Percentiles rank a stretch among this genome's conserved stretches.
These are phyloP conservation scores for Rhimphoctona megacephalus DNA, from an alignment of 2,888 invertebrate genomes.

Conservation along the genomic window DNA sequence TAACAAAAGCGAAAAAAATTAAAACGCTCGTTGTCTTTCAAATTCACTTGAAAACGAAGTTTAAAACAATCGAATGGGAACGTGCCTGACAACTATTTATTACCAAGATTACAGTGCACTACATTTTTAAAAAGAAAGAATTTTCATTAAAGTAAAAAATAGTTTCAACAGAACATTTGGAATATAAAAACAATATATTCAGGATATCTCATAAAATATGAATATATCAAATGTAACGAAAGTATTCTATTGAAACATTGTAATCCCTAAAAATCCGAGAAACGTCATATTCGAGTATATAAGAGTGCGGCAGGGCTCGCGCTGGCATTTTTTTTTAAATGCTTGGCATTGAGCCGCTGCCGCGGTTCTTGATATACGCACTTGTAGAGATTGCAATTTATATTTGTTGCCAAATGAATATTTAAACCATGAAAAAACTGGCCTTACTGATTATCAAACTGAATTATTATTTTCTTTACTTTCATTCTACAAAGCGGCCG, in stretches of 20 bases:
- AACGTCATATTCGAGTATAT: too few relatives aligned
- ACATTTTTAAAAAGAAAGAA: neutral
- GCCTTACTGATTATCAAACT: neutral
- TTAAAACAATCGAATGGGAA: neutral
- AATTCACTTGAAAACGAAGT: neutral
- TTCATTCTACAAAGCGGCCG: neutral
- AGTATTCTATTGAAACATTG: too few relatives aligned
- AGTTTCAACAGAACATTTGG: neutral
- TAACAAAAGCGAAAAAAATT: slow-evolving; percentile 23
- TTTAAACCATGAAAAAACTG: neutral
- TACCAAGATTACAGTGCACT: neutral
- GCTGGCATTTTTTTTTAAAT: too few relatives aligned
- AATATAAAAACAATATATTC: neutral
- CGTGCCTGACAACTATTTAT: too few relatives aligned
- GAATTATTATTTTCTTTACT: neutral
- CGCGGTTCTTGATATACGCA: too few relatives aligned
- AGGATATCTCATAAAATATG: neutral
- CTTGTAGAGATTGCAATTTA: too few relatives aligned
- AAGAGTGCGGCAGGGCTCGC: too few relatives aligned
- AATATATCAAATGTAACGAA: neutral
- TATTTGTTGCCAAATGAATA: neutral
- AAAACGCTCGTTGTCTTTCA: neutral
- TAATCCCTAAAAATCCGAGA: too few relatives aligned
- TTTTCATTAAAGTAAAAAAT: neutral
- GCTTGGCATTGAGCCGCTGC: too few relatives aligned